A percentile compares a stretch with the other conserved stretches of the same genome.
Conservation (phyloP, 1,140 invertebrate species). For the Macrosteles quadrilineatus region DNA sequence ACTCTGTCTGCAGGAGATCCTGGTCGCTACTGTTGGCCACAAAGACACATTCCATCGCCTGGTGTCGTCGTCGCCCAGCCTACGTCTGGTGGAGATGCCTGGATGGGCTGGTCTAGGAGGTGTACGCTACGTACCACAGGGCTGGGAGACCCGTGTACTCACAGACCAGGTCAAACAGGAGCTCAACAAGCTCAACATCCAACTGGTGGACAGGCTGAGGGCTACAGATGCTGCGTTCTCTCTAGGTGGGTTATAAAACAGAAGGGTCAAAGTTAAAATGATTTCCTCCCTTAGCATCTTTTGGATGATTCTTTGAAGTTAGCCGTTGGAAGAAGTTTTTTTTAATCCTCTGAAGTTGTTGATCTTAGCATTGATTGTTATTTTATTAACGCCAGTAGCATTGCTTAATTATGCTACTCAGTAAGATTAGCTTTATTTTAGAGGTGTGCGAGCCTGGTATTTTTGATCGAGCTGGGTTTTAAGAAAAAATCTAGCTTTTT, state of each 20-base stretch:
- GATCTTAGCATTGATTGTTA: too few relatives aligned
- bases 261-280: too few relatives aligned
- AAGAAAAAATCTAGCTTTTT: too few relatives aligned
- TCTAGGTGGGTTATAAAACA: constrained; percentile 67
- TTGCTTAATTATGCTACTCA: too few relatives aligned
- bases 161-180: constrained; percentile 80
- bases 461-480: too few relatives aligned
- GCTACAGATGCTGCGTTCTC: constrained; percentile 94
- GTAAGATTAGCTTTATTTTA: too few relatives aligned
- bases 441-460: too few relatives aligned
- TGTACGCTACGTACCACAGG: constrained; percentile 78
- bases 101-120: constrained; percentile 95
- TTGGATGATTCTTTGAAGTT: too few relatives aligned
- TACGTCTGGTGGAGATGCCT: constrained; percentile 80
- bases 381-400: too few relatives aligned
- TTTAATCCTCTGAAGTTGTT: too few relatives aligned
- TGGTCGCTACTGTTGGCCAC: constrained; percentile 86
- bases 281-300: too few relatives aligned
- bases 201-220: constrained; percentile 84
- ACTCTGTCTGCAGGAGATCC: constrained; percentile 65
- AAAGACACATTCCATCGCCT: constrained; percentile 79
- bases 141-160: constrained; percentile 63
- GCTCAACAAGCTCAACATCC: constrained; percentile 84
- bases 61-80: constrained; percentile 66
- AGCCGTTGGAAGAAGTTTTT: too few relatives aligned